These are phyloP conservation scores for Amiota communis DNA, from an alignment of 2,888 invertebrate species.

Conservation along the genomic window DNA sequence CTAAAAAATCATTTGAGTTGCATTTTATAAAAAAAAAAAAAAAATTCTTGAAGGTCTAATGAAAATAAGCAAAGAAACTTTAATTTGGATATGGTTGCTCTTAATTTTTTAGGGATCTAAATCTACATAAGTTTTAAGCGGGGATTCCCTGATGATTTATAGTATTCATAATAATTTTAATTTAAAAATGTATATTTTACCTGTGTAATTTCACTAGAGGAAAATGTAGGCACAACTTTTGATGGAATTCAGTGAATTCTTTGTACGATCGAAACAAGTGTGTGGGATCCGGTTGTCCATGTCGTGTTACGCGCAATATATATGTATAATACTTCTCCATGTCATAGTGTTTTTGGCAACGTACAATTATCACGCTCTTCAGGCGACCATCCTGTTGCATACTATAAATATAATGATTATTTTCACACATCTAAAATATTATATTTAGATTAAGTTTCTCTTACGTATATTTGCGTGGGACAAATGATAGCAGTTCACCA, in stretches of 20 bases:
- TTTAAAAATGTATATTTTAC: slow-evolving; percentile 75
- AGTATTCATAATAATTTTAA: not conserved
- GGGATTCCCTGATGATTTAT: not conserved
- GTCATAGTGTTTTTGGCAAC: slow-evolving; percentile 95
- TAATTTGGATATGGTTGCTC: too few species aligned
- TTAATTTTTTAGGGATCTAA: too few species aligned
- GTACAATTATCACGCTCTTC: slow-evolving; percentile 86
- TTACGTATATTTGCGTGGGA: slow-evolving; percentile 94
- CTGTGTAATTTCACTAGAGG: slow-evolving; percentile 92
- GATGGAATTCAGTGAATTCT: slow-evolving; percentile 97
- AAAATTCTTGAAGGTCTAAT: too few species aligned
- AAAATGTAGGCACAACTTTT: slow-evolving; percentile 93
- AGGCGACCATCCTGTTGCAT: slow-evolving; percentile 93
- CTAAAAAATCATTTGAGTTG: too few species aligned
- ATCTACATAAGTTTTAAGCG: not conserved
- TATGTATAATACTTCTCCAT: slow-evolving; percentile 99
- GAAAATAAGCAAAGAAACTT: too few species aligned
- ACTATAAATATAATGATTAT: slow-evolving; percentile 73
- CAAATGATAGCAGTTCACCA: slow-evolving; percentile 90
- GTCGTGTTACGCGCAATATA: slow-evolving; percentile 86
- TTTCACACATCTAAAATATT: not conserved
- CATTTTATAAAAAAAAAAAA: too few species aligned
- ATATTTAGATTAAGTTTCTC: slow-evolving; percentile 62
- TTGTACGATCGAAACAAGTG: slow-evolving; percentile 95
- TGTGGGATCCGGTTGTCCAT: slow-evolving; percentile 88